Base-by-base conservation (phyloP, 2,888 invertebrate species). In the Yponomeuta sedellus region DNA sequence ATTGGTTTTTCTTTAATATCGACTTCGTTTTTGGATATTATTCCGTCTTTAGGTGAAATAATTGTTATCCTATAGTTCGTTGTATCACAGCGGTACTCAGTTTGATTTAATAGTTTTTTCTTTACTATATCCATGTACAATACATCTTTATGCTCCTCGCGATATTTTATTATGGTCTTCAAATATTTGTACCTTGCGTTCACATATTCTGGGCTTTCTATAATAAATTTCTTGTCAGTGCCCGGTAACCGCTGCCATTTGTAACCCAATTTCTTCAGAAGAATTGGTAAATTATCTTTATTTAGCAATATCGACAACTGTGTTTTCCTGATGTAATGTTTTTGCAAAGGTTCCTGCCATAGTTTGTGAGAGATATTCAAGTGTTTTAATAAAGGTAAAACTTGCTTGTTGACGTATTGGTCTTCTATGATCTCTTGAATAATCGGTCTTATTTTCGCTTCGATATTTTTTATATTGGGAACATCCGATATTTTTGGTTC, bases 161-260 rank as follows among this genome's bases (percentile, higher is more conserved):
- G n/a, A 11, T 61, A 67, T 59, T 44, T 57, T 19, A 65, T 61
- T 56, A 68, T 66, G 19, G 16, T 66, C 10, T 61, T 3, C 20
- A 69, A 34, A 65, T 66, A 69, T 3, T 34, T 11, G 16, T 40
- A 66, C 34, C 69, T 67, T 5, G 56, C 67, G 10, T 63, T n/a
- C 10, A 69, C 66, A 10, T 65, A 62, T 52, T 67, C 68, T 3
- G 67, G 67, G 59, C 67, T 67, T 62, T 69, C 69, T 10, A 68
- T 66, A 11, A 67, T 44, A n/a, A 69, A 63, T 34, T 28, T 57
- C 56, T 66, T 61, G 12, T 61, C 25, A 11, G 66, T 66, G 6
- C 52, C 22, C 2, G 66, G 66, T 16, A 66, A 10, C n/a, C 22
- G 19, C 20, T 61, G 61, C 44, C 58, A 66, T 11, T 22, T 25